These are phyloP conservation scores for Carollia perspicillata DNA, from an alignment of 2,113 vertebrate genomes.

Conservation along the genomic window DNA sequence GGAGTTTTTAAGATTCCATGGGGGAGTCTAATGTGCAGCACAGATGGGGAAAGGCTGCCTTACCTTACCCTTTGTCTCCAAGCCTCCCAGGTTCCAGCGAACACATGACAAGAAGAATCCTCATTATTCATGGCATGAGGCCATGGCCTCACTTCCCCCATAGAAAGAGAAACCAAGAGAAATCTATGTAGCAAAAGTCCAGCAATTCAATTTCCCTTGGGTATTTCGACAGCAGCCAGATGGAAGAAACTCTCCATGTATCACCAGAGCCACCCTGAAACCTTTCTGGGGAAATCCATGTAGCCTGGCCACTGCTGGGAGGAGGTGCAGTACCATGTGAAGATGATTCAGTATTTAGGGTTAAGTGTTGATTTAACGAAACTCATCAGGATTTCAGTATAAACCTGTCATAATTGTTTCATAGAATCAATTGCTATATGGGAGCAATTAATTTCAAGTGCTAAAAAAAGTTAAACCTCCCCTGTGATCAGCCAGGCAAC, in stretches of 20 bases:
- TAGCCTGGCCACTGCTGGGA: not conserved
- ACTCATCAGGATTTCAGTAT: conserved; percentile 33
- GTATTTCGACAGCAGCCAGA: not conserved
- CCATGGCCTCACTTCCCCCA: not conserved
- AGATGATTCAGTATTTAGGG: not conserved
- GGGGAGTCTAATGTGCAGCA: not conserved
- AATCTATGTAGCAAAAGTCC: not conserved
- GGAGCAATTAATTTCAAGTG: conserved; percentile 51
- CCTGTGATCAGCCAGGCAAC: not conserved
- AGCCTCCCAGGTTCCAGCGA: not conserved
- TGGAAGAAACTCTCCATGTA: not conserved
- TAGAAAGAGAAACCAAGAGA: not conserved
- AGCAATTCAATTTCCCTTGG: not conserved
- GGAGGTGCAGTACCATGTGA: not conserved
- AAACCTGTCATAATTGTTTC: conserved; percentile 30
- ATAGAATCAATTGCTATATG: not conserved
- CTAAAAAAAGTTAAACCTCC: conserved; percentile 6
- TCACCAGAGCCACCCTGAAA: not conserved
- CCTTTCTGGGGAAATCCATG: not conserved
- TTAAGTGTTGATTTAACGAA: conserved; percentile 35
- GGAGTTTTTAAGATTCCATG: not conserved
- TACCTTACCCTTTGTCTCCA: not conserved
- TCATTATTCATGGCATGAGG: not conserved
- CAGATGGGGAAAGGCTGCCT: not conserved
- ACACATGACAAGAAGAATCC: not conserved